Conservation (phyloP, 1,140 invertebrate genomes). For the Zophobas atratus region DNA sequence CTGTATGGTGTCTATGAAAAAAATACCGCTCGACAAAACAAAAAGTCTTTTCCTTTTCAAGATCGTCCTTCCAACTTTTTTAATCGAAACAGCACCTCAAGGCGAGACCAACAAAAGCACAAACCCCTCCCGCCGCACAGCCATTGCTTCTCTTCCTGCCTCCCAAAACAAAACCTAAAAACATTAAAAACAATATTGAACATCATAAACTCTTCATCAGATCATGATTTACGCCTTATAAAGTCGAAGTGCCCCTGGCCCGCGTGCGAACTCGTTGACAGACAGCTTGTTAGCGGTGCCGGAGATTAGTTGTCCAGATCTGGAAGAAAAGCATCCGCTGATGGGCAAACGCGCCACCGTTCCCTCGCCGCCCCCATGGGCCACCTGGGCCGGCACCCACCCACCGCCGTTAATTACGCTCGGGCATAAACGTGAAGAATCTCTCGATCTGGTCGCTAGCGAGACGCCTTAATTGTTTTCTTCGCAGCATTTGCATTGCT, state of each 20-base stretch:
- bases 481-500: constrained; percentile 61
- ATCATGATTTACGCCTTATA: too few relatives aligned
- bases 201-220: too few relatives aligned
- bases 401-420: constrained; percentile 39
- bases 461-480: constrained; percentile 53
- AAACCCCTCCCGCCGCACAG: too few relatives aligned
- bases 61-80: too few relatives aligned
- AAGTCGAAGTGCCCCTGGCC: background rate
- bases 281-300: constrained; percentile 54
- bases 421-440: constrained; percentile 23
- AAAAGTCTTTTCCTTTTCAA: too few relatives aligned
- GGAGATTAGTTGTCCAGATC: constrained; percentile 54
- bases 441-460: constrained; percentile 21
- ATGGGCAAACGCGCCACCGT: constrained; percentile 46
- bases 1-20: too few relatives aligned
- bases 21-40: too few relatives aligned
- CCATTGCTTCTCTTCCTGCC: too few relatives aligned
- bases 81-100: too few relatives aligned
- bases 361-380: background rate
- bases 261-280: constrained; percentile 41
- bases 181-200: too few relatives aligned
- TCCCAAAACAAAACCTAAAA: too few relatives aligned
- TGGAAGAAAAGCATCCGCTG: constrained; percentile 42
- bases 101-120: too few relatives aligned
- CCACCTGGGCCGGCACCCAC: constrained; percentile 47